phyloP scores from a whole-genome alignment of 2,113 vertebrate species.

The Neogale vison region DNA sequence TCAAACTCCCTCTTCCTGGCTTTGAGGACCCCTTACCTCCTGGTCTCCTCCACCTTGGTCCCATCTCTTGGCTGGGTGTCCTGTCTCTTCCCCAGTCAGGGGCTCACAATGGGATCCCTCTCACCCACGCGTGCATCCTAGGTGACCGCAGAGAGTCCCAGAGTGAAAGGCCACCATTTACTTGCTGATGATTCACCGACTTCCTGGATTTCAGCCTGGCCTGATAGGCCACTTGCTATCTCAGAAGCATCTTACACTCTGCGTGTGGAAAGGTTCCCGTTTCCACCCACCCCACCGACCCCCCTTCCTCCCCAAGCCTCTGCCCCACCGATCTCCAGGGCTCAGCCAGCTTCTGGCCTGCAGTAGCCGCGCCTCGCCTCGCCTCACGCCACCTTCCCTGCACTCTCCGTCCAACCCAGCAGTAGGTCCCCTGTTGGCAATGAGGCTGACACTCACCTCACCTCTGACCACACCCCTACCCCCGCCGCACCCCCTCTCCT shows the following conservation, averaged over 20 bases:
- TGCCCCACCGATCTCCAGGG: rapidly evolving
- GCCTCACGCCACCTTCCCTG: neutral
- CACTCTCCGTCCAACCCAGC: neutral
- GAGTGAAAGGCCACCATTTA: neutral
- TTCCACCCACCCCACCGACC: neutral
- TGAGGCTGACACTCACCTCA: rapidly evolving
- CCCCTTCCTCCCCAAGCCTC: neutral
- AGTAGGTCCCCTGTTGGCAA: rapidly evolving
- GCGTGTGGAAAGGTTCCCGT: neutral
- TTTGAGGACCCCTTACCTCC: neutral
- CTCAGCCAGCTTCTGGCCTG: neutral
- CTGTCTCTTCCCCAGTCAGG: neutral
- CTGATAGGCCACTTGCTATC: neutral
- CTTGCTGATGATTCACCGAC: rapidly evolving
- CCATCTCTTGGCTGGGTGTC: neutral
- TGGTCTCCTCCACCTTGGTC: neutral
- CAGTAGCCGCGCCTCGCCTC: neutral
- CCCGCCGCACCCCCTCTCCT: neutral
- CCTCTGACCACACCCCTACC: neutral
- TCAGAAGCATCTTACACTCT: neutral
- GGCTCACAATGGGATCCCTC: neutral
- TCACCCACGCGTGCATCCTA: rapidly evolving
- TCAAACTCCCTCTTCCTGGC: neutral
- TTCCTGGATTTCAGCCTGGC: neutral
- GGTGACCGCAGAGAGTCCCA: neutral